phyloP scores from a whole-genome alignment of 2,888 invertebrate genomes.

The Empis livida region DNA sequence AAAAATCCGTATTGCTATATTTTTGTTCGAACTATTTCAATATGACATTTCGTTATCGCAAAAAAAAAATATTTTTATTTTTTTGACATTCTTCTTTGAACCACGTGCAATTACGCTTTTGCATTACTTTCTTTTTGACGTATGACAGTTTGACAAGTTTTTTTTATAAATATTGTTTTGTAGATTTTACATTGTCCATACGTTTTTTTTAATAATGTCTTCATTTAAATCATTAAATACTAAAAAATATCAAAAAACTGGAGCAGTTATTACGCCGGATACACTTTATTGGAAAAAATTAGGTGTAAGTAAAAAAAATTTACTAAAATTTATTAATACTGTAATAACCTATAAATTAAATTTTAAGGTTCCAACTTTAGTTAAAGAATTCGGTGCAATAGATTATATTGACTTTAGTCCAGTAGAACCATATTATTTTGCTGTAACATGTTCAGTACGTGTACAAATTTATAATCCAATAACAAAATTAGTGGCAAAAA shows the following conservation, averaged over 20 bases:
- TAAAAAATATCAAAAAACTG: conserved; percentile 24
- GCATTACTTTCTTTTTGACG: too few relatives aligned
- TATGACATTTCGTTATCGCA: too few relatives aligned
- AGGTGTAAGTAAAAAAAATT: conserved; percentile 52
- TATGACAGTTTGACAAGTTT: too few relatives aligned
- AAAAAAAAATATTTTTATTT: too few relatives aligned
- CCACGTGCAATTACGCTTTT: too few relatives aligned
- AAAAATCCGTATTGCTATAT: too few relatives aligned
- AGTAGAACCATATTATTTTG: conserved; percentile 78
- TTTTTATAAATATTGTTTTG: too few relatives aligned
- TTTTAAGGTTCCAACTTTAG: conserved; percentile 63
- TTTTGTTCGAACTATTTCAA: too few relatives aligned
- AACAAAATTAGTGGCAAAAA: conserved; percentile 68
- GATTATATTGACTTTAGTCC: conserved; percentile 86
- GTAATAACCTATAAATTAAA: conserved; percentile 15
- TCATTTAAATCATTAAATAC: conserved; percentile 26
- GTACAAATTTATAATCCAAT: conserved; percentile 80
- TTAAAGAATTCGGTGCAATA: conserved; percentile 87
- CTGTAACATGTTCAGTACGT: conserved; percentile 82
- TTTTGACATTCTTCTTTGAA: too few relatives aligned
- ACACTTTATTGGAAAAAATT: conserved; percentile 79
- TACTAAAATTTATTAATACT: neutral
- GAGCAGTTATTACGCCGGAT: conserved; percentile 58
- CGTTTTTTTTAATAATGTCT: conserved; percentile 13
- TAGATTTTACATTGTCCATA: too few relatives aligned